Conservation (phyloP, 2,888 invertebrate genomes). For the Phymatocera aterrima region DNA sequence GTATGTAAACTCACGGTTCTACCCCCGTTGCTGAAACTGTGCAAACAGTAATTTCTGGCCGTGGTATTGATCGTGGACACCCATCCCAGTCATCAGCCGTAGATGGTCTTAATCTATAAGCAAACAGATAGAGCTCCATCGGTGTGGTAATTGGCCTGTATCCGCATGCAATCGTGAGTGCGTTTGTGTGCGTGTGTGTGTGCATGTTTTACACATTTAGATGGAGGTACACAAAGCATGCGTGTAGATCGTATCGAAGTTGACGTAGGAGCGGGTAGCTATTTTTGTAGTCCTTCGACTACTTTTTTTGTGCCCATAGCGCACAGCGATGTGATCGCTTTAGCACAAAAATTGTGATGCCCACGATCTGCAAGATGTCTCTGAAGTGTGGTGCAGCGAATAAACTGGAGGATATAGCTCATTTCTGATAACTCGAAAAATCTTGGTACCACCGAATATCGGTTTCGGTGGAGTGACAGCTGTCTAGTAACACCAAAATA, state of each 20-base stretch:
- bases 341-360: no score
- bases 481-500: no score
- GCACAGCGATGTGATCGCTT: no score
- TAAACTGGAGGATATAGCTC: no score
- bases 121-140: slow-evolving; percentile 23
- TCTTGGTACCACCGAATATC: no score
- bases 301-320: no score
- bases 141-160: slow-evolving; percentile 3
- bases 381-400: no score
- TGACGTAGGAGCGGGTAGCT: background rate
- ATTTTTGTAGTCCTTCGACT: background rate
- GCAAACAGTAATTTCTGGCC: slow-evolving; percentile 18
- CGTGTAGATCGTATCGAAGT: background rate
- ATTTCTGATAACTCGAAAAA: no score
- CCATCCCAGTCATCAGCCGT: slow-evolving; percentile 8
- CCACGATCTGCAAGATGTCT: no score
- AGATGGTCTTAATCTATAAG: slow-evolving; percentile 25
- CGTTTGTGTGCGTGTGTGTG: background rate
- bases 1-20: background rate
- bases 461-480: no score
- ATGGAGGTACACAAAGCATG: background rate
- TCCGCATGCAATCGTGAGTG: background rate
- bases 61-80: slow-evolving; percentile 9
- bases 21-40: slow-evolving; percentile 11
- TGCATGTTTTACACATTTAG: background rate